Base-by-base conservation (phyloP, 2,797 vertebrate species). In the Sebastes miniatus region DNA sequence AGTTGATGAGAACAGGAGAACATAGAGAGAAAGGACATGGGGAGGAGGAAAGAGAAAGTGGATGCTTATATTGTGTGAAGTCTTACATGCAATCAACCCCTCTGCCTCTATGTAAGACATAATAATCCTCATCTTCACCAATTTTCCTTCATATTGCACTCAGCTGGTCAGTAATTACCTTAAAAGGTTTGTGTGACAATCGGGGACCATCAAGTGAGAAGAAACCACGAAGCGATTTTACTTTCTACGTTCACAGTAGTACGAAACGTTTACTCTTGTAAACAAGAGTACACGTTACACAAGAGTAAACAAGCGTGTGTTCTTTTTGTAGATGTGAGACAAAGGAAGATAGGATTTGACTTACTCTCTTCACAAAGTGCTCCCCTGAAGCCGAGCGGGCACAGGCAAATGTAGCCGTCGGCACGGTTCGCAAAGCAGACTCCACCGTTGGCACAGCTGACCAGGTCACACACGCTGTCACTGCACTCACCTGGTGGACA, bases 381-480 rank as follows among this genome's bases (percentile, higher is more conserved):
- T 32, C 98, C 98, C 89, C 94, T 96, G 95, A 97, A 99, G 73
- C 98, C 98, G 2, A 99, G 96, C 1, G 97, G 97, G 79, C 98
- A 99, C 79, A 99, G 95, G 78, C 98, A 99, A 84, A 99, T 96
- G 89, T 96, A 99, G 20, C 94, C 93, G 54, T 99, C 97, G 0
- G 97, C 97, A 1, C 95, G 96, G 91, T 88, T 96, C 0, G 95
- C 95, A 22, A 92, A 96, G 90, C 98, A 99, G 81, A 93, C 93
- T 18, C 98, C 98, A 0, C 96, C 97, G 0, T 98, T 97, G 86
- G 95, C 76, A 77, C 98, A 99, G 76, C 88, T 94, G 25, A 97
- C 96, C 76, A 93, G 92, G 0, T 98, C 96, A 61, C 98, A 99
- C 83, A 98, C 94, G 0, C 95, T 96, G 32, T 95, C 95, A 79